Base-by-base conservation (phyloP, 1,140 invertebrate genomes). In the Octopus sinensis region DNA sequence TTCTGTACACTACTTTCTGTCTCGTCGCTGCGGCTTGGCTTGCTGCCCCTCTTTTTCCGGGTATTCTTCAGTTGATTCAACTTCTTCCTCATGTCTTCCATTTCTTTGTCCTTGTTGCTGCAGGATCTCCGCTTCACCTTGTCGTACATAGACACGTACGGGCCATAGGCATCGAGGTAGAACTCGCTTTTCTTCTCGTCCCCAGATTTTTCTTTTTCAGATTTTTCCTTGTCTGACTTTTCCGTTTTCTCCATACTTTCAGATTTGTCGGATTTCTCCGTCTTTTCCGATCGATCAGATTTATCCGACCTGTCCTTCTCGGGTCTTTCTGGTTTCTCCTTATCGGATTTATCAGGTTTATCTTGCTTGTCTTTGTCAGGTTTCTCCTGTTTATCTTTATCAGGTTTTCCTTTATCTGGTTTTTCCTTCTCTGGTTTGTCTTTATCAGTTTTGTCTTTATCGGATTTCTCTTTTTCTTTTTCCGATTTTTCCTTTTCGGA, bases 111-210 rank as follows among this genome's bases (percentile, higher is more conserved):
- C 79, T 85, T 84, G 53, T 85, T 80, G 96, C 91, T 96, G 83
- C 90, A 97, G 52, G 96, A 97, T 73, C 97, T 93, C 5, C 96
- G 95, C 91, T 99, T 99, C 0, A 99, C 96, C 91, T 98, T 98
- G 89, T 98, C 97, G 90, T 99, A 99, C 97, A 99, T 99, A 54
- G 97, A 98, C 82, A 97, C 96, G 88, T 97, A 98, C 13, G 86
- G 84, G 75, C 86, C 85, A 82, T 82, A 75, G 43, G 51, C 71
- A 43, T 83, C 79, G 23, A 30, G 23, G 53, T 87, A 86, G 86
- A 80, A 79, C 79, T 86, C 80, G 81, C 83, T 82, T 83, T 86
- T 81, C 82, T 84, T 86, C 56, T 86, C 84, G 23, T 82, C 83
- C 23, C 71, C 53, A 53, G 83, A 83, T 53, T 85, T 83, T 81